Evolutionary conservation across 92 coral and sea anemone species (phyloP).

Genomic region (Pocillopora meandrina): DNA sequence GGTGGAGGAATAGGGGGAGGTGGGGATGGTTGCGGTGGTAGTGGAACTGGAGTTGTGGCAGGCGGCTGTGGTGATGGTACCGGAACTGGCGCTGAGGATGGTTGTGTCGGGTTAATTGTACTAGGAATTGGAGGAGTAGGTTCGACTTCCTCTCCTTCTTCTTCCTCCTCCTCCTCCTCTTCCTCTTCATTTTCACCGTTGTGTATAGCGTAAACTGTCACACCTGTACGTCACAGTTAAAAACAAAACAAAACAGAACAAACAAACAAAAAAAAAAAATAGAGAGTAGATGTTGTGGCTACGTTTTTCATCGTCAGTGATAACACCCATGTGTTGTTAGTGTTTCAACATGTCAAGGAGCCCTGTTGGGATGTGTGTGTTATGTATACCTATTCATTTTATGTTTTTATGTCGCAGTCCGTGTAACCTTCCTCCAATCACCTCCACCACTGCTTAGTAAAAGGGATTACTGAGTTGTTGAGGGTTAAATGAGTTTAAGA

Average conservation of each 20-base stretch:
- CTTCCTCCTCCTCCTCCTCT: slow-evolving; percentile 58
- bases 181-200: slow-evolving; percentile 52
- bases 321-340: too few relatives aligned
- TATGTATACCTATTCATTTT: background rate
- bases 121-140: slow-evolving; percentile 58
- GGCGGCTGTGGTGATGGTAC: slow-evolving; percentile 28
- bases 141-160: slow-evolving; percentile 33
- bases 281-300: too few relatives aligned
- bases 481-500: background rate
- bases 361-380: background rate
- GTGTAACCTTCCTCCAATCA: background rate
- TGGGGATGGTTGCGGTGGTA: slow-evolving; percentile 4
- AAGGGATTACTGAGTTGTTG: background rate
- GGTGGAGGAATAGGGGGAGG: slow-evolving; percentile 11
- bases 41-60: slow-evolving; percentile 8
- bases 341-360: background rate
- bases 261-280: too few relatives aligned
- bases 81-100: slow-evolving; percentile 9
- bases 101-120: slow-evolving; percentile 31
- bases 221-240: slow-evolving; percentile 48
- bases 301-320: too few relatives aligned
- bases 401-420: background rate
- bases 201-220: slow-evolving; percentile 50
- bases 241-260: background rate
- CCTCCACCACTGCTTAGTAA: slow-evolving; percentile 25